These are phyloP conservation scores for Hypena proboscidalis DNA, from an alignment of 2,888 invertebrate species.

Conservation along the genomic window DNA sequence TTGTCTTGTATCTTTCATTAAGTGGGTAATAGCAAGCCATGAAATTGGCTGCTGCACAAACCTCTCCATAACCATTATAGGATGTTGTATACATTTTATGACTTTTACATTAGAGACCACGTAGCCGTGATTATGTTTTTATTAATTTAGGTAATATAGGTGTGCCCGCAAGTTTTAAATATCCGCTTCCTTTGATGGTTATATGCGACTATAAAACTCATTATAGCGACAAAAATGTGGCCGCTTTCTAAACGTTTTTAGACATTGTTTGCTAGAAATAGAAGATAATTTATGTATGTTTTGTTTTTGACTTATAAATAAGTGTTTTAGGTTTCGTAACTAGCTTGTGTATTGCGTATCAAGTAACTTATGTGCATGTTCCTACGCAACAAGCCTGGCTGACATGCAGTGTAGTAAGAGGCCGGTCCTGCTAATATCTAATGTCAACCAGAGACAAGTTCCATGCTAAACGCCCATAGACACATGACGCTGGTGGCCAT, in stretches of 20 bases:
- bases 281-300: too few relatives aligned
- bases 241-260: neutral
- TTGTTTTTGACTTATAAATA: too few relatives aligned
- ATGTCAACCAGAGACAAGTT: constrained; percentile 46
- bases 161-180: constrained; percentile 26
- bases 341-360: constrained; percentile 24
- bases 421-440: constrained; percentile 46
- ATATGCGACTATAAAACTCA: constrained; percentile 18
- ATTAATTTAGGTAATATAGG: constrained; percentile 7
- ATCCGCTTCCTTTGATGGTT: constrained; percentile 26
- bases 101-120: constrained; percentile 7
- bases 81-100: constrained; percentile 7
- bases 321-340: too few relatives aligned
- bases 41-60: constrained; percentile 55
- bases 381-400: constrained; percentile 31
- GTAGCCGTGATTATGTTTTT: constrained; percentile 7
- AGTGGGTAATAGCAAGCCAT: constrained; percentile 60
- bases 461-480: neutral
- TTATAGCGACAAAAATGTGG: constrained; percentile 11
- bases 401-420: constrained; percentile 31
- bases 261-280: constrained; percentile 5
- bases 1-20: constrained; percentile 71
- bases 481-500: constrained; percentile 42
- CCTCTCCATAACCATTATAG: constrained; percentile 16
- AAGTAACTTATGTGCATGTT: constrained; percentile 30